Evolutionary conservation across 2,888 invertebrate genomes (phyloP).

Genomic region (Gastracanthus pulcherrimus): DNA sequence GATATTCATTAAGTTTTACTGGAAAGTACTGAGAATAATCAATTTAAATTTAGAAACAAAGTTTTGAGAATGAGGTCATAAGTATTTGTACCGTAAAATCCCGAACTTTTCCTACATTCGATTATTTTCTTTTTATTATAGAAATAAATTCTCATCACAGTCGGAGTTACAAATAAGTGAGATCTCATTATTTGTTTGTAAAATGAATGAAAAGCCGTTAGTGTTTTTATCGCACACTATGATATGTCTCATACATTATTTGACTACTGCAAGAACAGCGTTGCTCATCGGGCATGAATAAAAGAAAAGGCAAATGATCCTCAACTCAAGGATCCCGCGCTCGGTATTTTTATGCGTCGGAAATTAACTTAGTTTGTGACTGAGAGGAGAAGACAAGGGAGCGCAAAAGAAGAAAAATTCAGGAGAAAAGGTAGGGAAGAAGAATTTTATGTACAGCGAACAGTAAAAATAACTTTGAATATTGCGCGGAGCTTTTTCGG

Average conservation of each 20-base stretch:
- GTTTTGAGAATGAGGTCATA: background rate
- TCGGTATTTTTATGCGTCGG: background rate
- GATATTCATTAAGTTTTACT: too few species aligned
- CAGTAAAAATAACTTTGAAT: too few species aligned
- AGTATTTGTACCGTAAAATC: background rate
- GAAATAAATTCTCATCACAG: background rate
- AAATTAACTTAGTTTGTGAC: slow-evolving; percentile 20
- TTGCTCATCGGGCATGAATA: slow-evolving; percentile 13
- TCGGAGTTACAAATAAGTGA: background rate
- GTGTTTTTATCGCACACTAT: background rate
- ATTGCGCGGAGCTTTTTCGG: too few species aligned
- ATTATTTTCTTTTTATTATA: background rate
- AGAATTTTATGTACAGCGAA: too few species aligned
- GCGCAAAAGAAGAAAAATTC: too few species aligned
- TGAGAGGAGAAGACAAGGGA: too few species aligned
- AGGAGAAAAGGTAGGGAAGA: too few species aligned
- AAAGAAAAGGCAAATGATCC: background rate
- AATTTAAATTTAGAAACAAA: too few species aligned
- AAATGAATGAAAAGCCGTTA: slow-evolving; percentile 18
- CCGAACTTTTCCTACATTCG: too few species aligned
- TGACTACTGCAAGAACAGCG: background rate
- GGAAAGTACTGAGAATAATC: too few species aligned
- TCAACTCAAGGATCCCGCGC: slow-evolving; percentile 1
- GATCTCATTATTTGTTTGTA: background rate
- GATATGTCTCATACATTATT: slow-evolving; percentile 6